Evolutionary conservation across 2,113 vertebrate species (phyloP), one percentile per base, ranked within the genome.

Genomic region (Oncorhynchus mykiss): DNA sequence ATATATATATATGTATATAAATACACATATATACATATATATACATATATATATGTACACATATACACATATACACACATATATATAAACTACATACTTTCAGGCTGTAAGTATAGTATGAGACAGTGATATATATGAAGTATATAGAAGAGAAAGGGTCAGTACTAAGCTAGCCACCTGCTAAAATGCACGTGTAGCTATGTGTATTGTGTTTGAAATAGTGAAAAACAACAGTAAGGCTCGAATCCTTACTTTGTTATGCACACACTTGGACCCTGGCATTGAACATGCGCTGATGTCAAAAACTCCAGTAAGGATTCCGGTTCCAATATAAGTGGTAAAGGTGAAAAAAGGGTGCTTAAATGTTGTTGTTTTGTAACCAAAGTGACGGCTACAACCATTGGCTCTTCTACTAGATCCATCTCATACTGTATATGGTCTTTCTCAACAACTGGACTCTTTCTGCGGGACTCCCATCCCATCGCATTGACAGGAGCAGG

Each of bases 151-250:
- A 51, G 8, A 24, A 31, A 49, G 39, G 54, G n/a, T 8, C 20
- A 4, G 31, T 70, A 85, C 78, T 74, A 54, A 18, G 51, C 16
- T 54, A 82, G 71, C 73, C 51, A 34, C 16, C 14, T 34, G 59
- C 62, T 71, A 39, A 75, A 49, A 70, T 8, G 25, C 14, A 54
- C 5, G 51, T 54, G 51, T 18, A 69, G 9, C 14, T 45, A 45
- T 69, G 8, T 12, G 5, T n/a, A 11, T 31, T 69, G 9, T 69
- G 0, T 27, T 11, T 29, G 4, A 16, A 67, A 67, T 25, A 12
- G 13, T 29, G 3, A 16, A 67, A 67, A 49, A 48, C 39, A 49
- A 31, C n/a, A 22, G n/a, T 62, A 62, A 62, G 29, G 29, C 34
- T n/a, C 6, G 7, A 18, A 29, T 24, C 68, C 13, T 45, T 45